These are phyloP conservation scores for Luehdorfia chinensis DNA, from an alignment of 1,140 invertebrate species.

Conservation along the genomic window DNA sequence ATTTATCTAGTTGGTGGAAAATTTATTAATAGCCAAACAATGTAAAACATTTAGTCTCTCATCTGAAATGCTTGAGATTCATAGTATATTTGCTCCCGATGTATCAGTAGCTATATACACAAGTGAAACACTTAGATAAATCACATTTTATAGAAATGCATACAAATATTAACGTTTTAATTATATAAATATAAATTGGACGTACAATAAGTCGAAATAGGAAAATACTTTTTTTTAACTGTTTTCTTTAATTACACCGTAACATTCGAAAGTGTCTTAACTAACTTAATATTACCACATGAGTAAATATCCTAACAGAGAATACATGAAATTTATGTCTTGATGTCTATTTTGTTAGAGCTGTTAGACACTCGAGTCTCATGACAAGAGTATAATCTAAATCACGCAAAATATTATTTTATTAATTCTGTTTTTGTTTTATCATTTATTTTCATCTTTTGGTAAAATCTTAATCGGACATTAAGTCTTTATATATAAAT, in stretches of 20 bases:
- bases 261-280: conserved; percentile 62
- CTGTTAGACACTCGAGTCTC: too few relatives aligned
- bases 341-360: too few relatives aligned
- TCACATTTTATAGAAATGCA: conserved; percentile 60
- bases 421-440: too few relatives aligned
- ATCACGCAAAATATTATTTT: too few relatives aligned
- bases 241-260: conserved; percentile 30
- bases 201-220: conserved; percentile 52
- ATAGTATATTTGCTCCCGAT: conserved; percentile 58
- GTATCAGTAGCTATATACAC: conserved; percentile 53
- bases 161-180: conserved; percentile 56
- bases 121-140: conserved; percentile 44
- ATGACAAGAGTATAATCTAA: too few relatives aligned
- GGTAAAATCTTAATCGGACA: too few relatives aligned
- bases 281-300: conserved; percentile 55
- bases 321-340: too few relatives aligned
- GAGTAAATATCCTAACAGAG: too few relatives aligned
- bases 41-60: conserved; percentile 57
- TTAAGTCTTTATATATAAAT: too few relatives aligned
- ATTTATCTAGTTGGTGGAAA: conserved; percentile 38
- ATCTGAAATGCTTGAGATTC: conserved; percentile 70
- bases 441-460: too few relatives aligned
- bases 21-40: conserved; percentile 63
- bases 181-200: conserved; percentile 57
- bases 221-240: conserved; percentile 57